Conservation (phyloP, 2,888 invertebrate species). For the Lasioglossum malachurum region DNA sequence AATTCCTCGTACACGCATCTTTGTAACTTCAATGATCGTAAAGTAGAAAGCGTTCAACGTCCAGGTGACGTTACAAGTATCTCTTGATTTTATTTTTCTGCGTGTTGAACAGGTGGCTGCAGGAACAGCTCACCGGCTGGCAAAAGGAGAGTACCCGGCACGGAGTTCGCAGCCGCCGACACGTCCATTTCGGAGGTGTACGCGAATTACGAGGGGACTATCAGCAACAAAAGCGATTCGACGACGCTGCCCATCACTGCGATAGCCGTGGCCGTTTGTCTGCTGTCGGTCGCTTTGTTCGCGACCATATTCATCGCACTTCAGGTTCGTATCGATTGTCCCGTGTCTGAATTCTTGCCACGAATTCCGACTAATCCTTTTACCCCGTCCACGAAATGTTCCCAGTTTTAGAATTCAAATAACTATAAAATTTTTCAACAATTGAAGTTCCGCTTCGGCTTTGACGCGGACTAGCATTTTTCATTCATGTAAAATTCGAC, state of each 20-base stretch:
- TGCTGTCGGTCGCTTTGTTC: conserved; percentile 90
- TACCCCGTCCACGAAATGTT: not conserved
- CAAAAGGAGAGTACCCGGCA: conserved; percentile 90
- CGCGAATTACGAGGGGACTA: conserved; percentile 67
- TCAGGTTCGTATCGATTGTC: conserved; percentile 87
- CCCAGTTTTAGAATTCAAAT: not conserved
- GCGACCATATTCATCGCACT: conserved; percentile 89
- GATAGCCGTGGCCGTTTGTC: conserved; percentile 89
- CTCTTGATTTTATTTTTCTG: not conserved
- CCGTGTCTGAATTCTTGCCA: not conserved
- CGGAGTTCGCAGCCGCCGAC: conserved; percentile 82
- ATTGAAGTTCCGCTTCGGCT: not conserved
- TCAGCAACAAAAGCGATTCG: conserved; percentile 70
- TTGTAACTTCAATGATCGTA: not conserved
- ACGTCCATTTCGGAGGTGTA: conserved; percentile 67
- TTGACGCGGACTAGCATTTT: not conserved
- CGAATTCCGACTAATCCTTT: not conserved
- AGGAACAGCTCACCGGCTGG: conserved; percentile 91
- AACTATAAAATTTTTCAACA: not conserved
- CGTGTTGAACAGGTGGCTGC: conserved; percentile 87
- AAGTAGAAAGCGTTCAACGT: not conserved
- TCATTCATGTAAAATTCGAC: too few species aligned
- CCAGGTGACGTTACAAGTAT: not conserved
- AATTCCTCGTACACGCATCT: too few species aligned
- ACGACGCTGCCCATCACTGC: conserved; percentile 86